phyloP scores from a whole-genome alignment of 2,113 vertebrate genomes.

The Neomonachus schauinslandi region DNA sequence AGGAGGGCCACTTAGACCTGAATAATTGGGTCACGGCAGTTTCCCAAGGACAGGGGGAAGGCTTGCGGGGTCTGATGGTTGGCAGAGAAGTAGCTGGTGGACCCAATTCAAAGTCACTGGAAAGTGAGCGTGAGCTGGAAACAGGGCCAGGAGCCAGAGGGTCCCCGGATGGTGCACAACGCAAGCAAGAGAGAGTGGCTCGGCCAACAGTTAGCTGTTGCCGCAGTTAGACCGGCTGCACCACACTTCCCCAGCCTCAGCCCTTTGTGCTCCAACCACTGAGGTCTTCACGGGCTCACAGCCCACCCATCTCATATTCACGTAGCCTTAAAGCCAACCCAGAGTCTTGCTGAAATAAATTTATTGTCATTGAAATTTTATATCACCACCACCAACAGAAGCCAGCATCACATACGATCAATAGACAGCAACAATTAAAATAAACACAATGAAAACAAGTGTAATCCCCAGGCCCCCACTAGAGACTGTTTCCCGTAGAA shows the following conservation, averaged over 20 bases:
- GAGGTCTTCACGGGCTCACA: rapidly evolving
- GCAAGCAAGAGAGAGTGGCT: rapidly evolving
- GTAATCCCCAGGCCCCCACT: rapidly evolving
- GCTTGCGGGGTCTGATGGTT: neutral
- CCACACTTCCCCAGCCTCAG: rapidly evolving
- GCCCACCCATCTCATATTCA: neutral
- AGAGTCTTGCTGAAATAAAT: neutral
- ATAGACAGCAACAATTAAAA: neutral
- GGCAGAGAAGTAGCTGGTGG: neutral
- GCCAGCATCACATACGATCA: neutral
- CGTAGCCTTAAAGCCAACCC: neutral
- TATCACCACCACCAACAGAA: neutral
- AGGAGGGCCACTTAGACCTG: neutral
- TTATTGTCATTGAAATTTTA: neutral
- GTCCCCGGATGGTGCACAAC: too few relatives aligned
- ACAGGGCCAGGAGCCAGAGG: neutral
- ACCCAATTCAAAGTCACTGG: neutral
- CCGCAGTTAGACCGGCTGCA: rapidly evolving
- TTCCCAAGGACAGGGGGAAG: neutral
- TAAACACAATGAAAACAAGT: neutral
- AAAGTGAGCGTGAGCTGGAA: neutral
- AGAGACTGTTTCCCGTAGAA: rapidly evolving
- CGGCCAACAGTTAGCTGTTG: rapidly evolving
- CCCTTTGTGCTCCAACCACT: rapidly evolving
- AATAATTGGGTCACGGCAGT: neutral